A percentile compares a stretch with the other conserved stretches of the same genome.
These are phyloP conservation scores for Drosophila picticornis DNA, from an alignment of 2,888 invertebrate species.

Conservation along the genomic window DNA sequence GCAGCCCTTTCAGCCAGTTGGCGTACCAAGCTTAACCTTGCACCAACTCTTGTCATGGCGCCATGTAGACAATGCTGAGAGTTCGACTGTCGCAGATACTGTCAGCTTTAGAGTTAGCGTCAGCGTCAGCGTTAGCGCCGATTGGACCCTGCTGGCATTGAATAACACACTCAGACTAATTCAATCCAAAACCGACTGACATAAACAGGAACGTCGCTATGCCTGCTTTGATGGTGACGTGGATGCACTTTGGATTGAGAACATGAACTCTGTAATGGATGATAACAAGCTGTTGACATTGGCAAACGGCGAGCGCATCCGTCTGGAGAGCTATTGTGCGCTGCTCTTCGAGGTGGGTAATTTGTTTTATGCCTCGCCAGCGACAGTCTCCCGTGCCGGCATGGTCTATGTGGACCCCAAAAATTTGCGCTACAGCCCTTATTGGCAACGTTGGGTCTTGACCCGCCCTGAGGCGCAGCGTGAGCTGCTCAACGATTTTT, in stretches of 20 bases:
- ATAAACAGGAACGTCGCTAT: slow-evolving; percentile 89
- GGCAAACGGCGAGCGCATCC: slow-evolving; percentile 95
- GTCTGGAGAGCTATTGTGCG: slow-evolving; percentile 92
- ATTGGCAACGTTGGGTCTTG: slow-evolving; percentile 93
- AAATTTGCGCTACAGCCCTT: slow-evolving; percentile 94
- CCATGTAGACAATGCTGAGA: background rate
- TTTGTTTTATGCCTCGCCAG: slow-evolving; percentile 95
- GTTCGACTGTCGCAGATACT: background rate
- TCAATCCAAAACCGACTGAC: slow-evolving; percentile 60
- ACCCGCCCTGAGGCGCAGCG: slow-evolving; percentile 86
- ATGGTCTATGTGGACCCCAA: slow-evolving; percentile 98
- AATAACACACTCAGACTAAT: slow-evolving; percentile 81
- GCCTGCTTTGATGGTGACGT: slow-evolving; percentile 97
- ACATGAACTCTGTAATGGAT: slow-evolving; percentile 99
- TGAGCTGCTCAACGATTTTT: slow-evolving; percentile 86
- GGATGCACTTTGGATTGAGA: slow-evolving; percentile 97
- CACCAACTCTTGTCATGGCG: slow-evolving; percentile 2
- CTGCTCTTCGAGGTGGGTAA: slow-evolving; percentile 96
- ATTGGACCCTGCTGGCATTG: slow-evolving; percentile 45
- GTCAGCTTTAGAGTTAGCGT: background rate
- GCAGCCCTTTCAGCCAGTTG: slow-evolving; percentile 43
- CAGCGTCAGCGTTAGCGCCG: slow-evolving; percentile 4
- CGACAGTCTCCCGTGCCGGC: slow-evolving; percentile 96
- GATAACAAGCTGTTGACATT: slow-evolving; percentile 95
- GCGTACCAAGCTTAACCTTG: slow-evolving; percentile 42